A percentile compares a stretch with the other conserved stretches of the same genome.
Conservation (phyloP, 2,888 invertebrate genomes). For the Leptinotarsa haldemani region DNA sequence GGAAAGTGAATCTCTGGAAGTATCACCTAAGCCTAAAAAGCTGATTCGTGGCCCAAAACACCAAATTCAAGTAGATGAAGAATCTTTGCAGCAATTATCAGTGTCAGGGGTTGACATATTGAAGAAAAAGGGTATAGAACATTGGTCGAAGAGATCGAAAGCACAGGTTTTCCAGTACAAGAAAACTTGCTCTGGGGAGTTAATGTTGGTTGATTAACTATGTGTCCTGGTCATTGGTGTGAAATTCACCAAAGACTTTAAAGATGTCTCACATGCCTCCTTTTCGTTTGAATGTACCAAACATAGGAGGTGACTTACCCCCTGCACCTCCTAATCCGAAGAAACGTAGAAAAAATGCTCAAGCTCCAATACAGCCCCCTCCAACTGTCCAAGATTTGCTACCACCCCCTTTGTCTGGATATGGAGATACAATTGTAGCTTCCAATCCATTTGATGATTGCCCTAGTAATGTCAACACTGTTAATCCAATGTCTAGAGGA, state of each 20-base stretch:
- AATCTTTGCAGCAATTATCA: slow-evolving; percentile 59
- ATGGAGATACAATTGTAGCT: slow-evolving; percentile 93
- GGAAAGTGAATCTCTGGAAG: slow-evolving; percentile 61
- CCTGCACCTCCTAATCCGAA: slow-evolving; percentile 87
- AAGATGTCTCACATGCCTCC: slow-evolving; percentile 64
- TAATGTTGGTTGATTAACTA: slow-evolving; percentile 49
- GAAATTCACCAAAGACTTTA: background rate
- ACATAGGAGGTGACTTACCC: slow-evolving; percentile 68
- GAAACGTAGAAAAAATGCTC: slow-evolving; percentile 83
- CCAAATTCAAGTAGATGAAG: slow-evolving; percentile 47
- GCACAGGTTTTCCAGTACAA: slow-evolving; percentile 30
- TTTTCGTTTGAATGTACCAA: slow-evolving; percentile 64
- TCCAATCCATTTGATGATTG: slow-evolving; percentile 96
- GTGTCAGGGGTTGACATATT: slow-evolving; percentile 67
- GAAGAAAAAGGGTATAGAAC: slow-evolving; percentile 67
- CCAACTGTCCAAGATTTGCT: slow-evolving; percentile 82
- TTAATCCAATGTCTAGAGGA: slow-evolving; percentile 58
- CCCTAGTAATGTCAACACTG: slow-evolving; percentile 69
- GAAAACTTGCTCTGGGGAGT: slow-evolving; percentile 61
- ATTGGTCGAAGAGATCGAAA: slow-evolving; percentile 70
- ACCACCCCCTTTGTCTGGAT: slow-evolving; percentile 87
- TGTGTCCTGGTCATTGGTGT: slow-evolving; percentile 3
- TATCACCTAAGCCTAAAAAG: background rate
- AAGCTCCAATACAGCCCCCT: slow-evolving; percentile 76
- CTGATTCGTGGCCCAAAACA: background rate